Evolutionary conservation across 2,797 vertebrate species (phyloP).

Genomic region (Sebastes oblongus): DNA sequence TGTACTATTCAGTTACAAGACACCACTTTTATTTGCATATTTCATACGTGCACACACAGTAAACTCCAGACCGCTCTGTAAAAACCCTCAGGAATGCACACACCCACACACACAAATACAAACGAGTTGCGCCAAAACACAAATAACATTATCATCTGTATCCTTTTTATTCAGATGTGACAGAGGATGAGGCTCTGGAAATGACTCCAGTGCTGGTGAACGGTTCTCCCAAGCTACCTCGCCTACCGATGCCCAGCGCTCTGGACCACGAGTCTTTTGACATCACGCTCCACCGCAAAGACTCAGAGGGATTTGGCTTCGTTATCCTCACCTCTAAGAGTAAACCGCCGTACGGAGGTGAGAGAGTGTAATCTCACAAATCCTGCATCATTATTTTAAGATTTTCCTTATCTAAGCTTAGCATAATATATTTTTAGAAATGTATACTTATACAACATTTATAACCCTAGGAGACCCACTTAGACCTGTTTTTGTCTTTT

Average conservation of each 20-base stretch:
- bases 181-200: conserved; percentile 82
- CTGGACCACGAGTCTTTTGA: conserved; percentile 89
- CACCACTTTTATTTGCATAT: not conserved
- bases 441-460: not conserved
- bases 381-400: not conserved
- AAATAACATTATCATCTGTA: not conserved
- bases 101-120: not conserved
- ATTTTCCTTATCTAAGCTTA: not conserved
- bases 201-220: conserved; percentile 82
- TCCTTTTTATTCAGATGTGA: conserved; percentile 60
- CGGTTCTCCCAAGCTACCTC: conserved; percentile 86
- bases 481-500: too few species aligned
- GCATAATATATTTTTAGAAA: not conserved
- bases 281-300: conserved; percentile 91
- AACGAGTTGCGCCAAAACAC: not conserved
- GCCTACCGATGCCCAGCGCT: conserved; percentile 75
- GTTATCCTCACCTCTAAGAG: conserved; percentile 98
- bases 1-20: not conserved
- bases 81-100: not conserved
- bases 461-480: too few species aligned
- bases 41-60: not conserved
- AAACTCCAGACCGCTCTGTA: not conserved
- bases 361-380: conserved; percentile 61
- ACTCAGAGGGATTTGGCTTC: conserved; percentile 96
- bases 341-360: conserved; percentile 94